phyloP scores from a whole-genome alignment of 1,140 invertebrate species.

The Dreissena rostriformis region DNA sequence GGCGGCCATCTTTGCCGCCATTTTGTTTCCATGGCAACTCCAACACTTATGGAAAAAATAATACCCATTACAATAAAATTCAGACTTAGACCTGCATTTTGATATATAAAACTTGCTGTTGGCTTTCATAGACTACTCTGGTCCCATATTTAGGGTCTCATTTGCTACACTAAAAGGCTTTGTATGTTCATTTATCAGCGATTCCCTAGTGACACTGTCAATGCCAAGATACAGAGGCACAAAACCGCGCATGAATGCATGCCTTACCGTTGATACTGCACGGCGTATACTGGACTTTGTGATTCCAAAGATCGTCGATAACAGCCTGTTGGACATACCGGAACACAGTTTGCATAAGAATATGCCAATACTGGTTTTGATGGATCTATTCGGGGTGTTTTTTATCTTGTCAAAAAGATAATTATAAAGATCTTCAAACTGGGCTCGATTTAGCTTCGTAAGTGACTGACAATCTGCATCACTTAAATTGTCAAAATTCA shows the following conservation, averaged over 20 bases:
- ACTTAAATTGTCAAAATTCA: too few relatives aligned
- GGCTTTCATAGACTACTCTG: too few relatives aligned
- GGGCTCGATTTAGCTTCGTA: too few relatives aligned
- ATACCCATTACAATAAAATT: too few relatives aligned
- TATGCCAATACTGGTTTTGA: slow-evolving; percentile 10
- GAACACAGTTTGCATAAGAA: slow-evolving; percentile 13
- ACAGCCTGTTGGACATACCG: slow-evolving; percentile 15
- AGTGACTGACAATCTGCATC: too few relatives aligned
- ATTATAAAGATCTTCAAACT: slow-evolving; percentile 7
- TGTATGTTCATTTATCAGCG: slow-evolving; percentile 9
- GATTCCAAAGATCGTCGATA: slow-evolving; percentile 3
- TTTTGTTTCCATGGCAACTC: too few relatives aligned
- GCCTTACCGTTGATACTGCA: neutral
- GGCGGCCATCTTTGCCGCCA: too few relatives aligned
- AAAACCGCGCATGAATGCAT: slow-evolving; percentile 25
- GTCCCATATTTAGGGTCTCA: too few relatives aligned
- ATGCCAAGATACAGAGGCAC: slow-evolving; percentile 28
- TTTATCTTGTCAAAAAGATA: slow-evolving; percentile 11
- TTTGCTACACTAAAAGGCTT: neutral
- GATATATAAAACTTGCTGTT: too few relatives aligned
- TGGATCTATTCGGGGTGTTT: slow-evolving; percentile 2
- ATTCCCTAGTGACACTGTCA: slow-evolving; percentile 13
- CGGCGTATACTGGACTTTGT: slow-evolving; percentile 3
- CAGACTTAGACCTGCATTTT: too few relatives aligned
- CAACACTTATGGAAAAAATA: too few relatives aligned